These are phyloP conservation scores for Acronicta psi DNA, from an alignment of 2,888 invertebrate species.

Conservation along the genomic window DNA sequence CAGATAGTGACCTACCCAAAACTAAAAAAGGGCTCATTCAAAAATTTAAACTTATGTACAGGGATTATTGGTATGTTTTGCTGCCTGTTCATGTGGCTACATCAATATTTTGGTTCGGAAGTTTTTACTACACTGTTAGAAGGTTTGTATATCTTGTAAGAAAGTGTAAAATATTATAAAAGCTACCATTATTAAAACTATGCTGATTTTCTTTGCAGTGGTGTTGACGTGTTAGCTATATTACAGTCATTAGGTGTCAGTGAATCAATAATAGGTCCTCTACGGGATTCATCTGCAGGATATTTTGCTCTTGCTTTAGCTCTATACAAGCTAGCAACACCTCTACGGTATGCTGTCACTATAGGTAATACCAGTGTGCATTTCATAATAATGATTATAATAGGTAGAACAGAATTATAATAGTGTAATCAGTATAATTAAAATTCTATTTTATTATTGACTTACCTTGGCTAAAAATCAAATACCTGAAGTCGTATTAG, in stretches of 20 bases:
- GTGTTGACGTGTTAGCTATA: slow-evolving; percentile 95
- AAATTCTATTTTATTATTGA: too few relatives aligned
- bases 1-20: slow-evolving; percentile 55
- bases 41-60: slow-evolving; percentile 96
- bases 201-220: slow-evolving; percentile 91
- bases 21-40: slow-evolving; percentile 91
- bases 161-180: not conserved
- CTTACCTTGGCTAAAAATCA: too few relatives aligned
- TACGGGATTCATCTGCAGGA: slow-evolving; percentile 95
- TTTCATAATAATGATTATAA: not conserved
- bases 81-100: slow-evolving; percentile 97
- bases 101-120: slow-evolving; percentile 95
- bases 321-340: slow-evolving; percentile 97
- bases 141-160: slow-evolving; percentile 90
- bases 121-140: slow-evolving; percentile 95
- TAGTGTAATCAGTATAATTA: too few relatives aligned
- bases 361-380: slow-evolving; percentile 89
- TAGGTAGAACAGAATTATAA: too few relatives aligned
- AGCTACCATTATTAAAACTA: not conserved
- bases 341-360: slow-evolving; percentile 97
- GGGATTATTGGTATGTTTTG: slow-evolving; percentile 98
- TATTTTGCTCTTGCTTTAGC: slow-evolving; percentile 96
- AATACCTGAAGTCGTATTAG: too few relatives aligned
- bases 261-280: slow-evolving; percentile 93
- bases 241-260: slow-evolving; percentile 94